Conservation (phyloP, 2,888 invertebrate genomes). For the Smittia aterrima region DNA sequence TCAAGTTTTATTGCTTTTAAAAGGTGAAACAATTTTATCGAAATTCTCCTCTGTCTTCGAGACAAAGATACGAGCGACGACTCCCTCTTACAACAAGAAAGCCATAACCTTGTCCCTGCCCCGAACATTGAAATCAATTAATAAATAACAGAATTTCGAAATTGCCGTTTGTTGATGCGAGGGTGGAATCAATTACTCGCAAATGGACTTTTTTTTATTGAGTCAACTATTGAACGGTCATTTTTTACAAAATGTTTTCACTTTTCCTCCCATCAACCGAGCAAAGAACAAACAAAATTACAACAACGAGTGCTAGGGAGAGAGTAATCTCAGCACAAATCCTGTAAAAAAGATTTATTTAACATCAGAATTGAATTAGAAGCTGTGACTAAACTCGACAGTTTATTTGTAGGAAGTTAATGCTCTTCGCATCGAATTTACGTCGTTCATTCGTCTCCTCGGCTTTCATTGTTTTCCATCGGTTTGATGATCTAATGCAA, state of each 20-base stretch:
- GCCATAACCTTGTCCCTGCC: background rate
- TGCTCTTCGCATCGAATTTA: background rate
- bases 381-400: background rate
- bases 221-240: background rate
- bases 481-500: background rate
- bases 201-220: slow-evolving; percentile 6
- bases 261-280: background rate
- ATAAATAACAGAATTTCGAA: background rate
- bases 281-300: background rate
- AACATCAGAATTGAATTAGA: slow-evolving; percentile 14
- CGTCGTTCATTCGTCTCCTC: background rate
- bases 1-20: slow-evolving; percentile 25
- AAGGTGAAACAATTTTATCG: slow-evolving; percentile 17
- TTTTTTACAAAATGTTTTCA: background rate
- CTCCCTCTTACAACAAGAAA: background rate
- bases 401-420: background rate
- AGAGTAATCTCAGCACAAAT: background rate
- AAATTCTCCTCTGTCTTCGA: background rate
- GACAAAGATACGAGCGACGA: background rate
- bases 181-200: background rate
- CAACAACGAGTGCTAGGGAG: background rate
- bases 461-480: background rate
- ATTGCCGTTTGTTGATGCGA: background rate
- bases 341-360: slow-evolving; percentile 5
- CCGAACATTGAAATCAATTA: background rate